phyloP scores from a whole-genome alignment of 2,888 invertebrate genomes.

The Sipha maydis region DNA sequence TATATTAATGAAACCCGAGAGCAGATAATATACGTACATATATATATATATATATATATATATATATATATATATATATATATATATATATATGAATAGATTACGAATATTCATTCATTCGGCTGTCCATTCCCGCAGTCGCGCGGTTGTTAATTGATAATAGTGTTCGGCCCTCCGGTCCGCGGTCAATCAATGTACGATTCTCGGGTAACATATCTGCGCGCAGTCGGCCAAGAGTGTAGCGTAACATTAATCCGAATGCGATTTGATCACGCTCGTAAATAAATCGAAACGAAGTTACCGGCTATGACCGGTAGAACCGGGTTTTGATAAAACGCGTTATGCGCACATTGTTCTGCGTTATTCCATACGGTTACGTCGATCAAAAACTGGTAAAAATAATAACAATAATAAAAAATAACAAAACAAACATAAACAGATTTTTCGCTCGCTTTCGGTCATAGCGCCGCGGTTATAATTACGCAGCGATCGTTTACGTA shows the following conservation, averaged over 20 bases:
- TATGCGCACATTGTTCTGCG: neutral
- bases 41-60: no score
- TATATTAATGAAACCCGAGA: neutral
- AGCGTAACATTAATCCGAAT: neutral
- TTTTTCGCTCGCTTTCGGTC: slow-evolving; percentile 18
- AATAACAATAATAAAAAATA: neutral
- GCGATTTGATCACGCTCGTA: neutral
- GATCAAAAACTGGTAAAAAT: neutral
- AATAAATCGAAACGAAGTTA: slow-evolving; percentile 17
- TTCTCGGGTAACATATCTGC: no score
- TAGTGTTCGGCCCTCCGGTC: neutral
- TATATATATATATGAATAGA: no score
- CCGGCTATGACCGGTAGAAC: slow-evolving; percentile 2
- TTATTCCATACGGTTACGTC: neutral
- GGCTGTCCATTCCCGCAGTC: neutral
- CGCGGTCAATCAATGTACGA: no score
- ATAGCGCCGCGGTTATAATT: neutral
- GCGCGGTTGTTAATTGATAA: neutral
- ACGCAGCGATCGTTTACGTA: slow-evolving; percentile 8
- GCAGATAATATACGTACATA: no score
- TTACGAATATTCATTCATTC: neutral
- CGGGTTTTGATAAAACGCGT: neutral
- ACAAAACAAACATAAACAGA: neutral
- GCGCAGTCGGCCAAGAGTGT: neutral
- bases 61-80: no score